Base-by-base conservation (phyloP, 2,888 invertebrate species). In the Leptogaster cylindrica region DNA sequence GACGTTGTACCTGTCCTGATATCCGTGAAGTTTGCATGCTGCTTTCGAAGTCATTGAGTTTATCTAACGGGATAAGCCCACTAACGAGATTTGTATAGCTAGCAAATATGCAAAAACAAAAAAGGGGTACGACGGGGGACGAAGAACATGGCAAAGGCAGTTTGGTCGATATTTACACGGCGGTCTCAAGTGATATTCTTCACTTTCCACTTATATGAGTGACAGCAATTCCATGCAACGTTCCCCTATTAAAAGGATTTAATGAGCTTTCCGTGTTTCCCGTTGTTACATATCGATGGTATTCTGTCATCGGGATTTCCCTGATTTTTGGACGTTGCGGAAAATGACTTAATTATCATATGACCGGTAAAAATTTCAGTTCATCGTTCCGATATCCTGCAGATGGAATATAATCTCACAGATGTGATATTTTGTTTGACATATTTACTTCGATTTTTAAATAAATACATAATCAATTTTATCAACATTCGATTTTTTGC, bases 21-120 rank as follows among this genome's bases (percentile, higher is more conserved):
- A 16, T 36, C 18, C 20, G 25, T 18, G 41, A 33, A 39, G 58
- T 23, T 39, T 16, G 16, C 41, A 23, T 7, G 20, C 36, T 2
- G 46, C n/a, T n/a, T n/a, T 58, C 23, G 25, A 58, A 58, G 25
- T 58, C 58, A 58, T 58, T 58, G 58, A 58, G 41, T 58, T 58
- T 58, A 58, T 58, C 41, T 58, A 52, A 52, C 52, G 52, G 52
- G 52, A 33, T 52, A 52, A 52, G 52, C 52, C 33, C 33, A 31
- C 52, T 52, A 52, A 52, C 52, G 52, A 52, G 52, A 52, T 52
- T 52, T 52, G 52, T 33, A 52, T 33, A 33, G 10, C 20, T 52
- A 31, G 12, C 52, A 52, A 52, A 52, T 52, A 31, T 52, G 52
- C 52, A 31, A 31, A 52, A 52, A 52, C 31, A 52, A 52, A 33